Evolutionary conservation across 2,888 invertebrate species (phyloP).

Genomic region (Cyrtodaria siliqua): DNA sequence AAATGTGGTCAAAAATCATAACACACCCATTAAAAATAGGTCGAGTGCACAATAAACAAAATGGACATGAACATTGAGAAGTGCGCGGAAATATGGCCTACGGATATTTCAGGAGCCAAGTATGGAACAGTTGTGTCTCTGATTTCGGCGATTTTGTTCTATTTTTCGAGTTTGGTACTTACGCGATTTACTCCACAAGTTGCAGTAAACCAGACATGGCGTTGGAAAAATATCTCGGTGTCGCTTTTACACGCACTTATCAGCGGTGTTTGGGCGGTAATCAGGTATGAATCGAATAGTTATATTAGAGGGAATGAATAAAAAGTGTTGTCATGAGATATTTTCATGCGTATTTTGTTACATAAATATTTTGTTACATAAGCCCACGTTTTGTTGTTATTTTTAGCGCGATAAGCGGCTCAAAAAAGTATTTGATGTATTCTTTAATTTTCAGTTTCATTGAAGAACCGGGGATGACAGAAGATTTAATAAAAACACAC

Average conservation of each 20-base stretch:
- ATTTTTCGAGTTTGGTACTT: constrained; percentile 45
- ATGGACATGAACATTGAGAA: neutral
- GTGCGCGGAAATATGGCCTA: constrained; percentile 67
- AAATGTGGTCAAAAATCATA: too few species aligned
- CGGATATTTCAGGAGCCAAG: constrained; percentile 57
- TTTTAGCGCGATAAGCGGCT: too few species aligned
- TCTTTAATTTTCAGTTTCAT: constrained; percentile 83
- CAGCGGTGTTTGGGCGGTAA: constrained; percentile 70
- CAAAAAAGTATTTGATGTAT: too few species aligned
- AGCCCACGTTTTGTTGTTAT: too few species aligned
- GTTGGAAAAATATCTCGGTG: constrained; percentile 77
- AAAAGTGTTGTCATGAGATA: too few species aligned
- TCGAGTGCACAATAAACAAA: too few species aligned
- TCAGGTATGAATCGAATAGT: constrained; percentile 69
- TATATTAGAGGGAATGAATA: too few species aligned
- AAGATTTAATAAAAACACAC: constrained; percentile 86
- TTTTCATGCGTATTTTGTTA: too few species aligned
- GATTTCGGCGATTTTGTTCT: constrained; percentile 65
- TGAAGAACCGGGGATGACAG: constrained; percentile 85
- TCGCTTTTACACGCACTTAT: constrained; percentile 74
- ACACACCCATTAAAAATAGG: too few species aligned
- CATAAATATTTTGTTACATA: too few species aligned
- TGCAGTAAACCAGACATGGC: constrained; percentile 67
- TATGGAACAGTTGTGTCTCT: constrained; percentile 56
- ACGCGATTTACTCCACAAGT: constrained; percentile 50